Conservation (phyloP, 35 echinoderm and acorn worm genomes). For the Lytechinus pictus region DNA sequence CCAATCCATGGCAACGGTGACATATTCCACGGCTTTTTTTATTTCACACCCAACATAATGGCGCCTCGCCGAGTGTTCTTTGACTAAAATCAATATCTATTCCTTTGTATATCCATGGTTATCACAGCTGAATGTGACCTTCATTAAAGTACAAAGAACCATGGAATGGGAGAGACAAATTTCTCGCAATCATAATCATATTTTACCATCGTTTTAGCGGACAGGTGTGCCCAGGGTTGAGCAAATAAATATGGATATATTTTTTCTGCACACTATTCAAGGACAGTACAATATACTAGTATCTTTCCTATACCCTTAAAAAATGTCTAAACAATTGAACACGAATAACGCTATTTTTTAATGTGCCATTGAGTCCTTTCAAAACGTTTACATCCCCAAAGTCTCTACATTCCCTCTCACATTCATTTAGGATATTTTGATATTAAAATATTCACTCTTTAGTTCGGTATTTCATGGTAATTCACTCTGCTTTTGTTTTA, state of each 20-base stretch:
- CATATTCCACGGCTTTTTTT: background rate
- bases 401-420: no score
- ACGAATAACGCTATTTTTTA: background rate
- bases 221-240: background rate
- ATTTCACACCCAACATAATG: background rate
- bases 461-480: no score
- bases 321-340: background rate
- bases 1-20: background rate
- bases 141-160: background rate
- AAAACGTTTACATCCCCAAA: background rate
- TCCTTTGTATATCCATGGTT: background rate
- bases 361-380: background rate
- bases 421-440: no score
- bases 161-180: background rate
- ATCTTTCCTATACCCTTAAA: background rate
- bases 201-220: background rate
- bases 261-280: background rate
- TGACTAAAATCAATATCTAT: background rate
- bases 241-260: background rate
- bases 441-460: no score
- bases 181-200: background rate
- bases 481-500: no score
- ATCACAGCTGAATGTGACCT: background rate
- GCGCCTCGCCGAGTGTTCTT: background rate
- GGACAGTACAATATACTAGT: background rate